Base-by-base conservation (phyloP, 2,888 invertebrate genomes). In the Polyploca ridens region DNA sequence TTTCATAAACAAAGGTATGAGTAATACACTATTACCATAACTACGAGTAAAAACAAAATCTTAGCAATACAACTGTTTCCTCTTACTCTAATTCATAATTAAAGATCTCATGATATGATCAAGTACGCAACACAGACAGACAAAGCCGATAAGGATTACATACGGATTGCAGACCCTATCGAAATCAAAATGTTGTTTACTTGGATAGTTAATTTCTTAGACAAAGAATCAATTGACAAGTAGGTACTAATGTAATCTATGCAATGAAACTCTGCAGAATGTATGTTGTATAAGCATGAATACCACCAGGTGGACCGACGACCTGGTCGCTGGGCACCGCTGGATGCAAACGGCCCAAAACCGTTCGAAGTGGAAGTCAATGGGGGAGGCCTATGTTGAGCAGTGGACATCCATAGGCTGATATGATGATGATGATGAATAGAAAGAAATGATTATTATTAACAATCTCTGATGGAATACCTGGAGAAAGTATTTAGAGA, bases 1-100 rank as follows among this genome's bases (percentile, higher is more conserved):
- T 54, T 19, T 54, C 19, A 54, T 54, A 54, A 54, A 54, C 54
- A 54, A 54, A 8, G 54, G 10, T 14, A 49, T 49, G 54, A 54
- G 19, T 54, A 11, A 46, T 4, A 46, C 54, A 54, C 10, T 54
- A 54, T 54, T 49, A 49, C 49, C 49, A 16, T 16, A 49, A 49
- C 16, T 16, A 49, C 49, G 10, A 54, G 19, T 19, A 10, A n/a
- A 10, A 54, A 54, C 10, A 19, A 19, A 8, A 7, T 14, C 4
- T 16, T 49, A 49, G 7, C n/a, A 46, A 46, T 46, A 46, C 5
- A 46, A n/a, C 10, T 49, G 14, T 16, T 6, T 11, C 7, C 35
- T 7, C 46, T 14, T 4, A 27, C 27, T 27, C 27, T 27, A 27
- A 27, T 27, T 2, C 27, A 27, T 27, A 27, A 27, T n/a, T 46